A percentile compares a stretch with the other conserved stretches of the same genome.
Evolutionary conservation across 2,113 vertebrate species (phyloP).

Genomic region (Piprites chloris): DNA sequence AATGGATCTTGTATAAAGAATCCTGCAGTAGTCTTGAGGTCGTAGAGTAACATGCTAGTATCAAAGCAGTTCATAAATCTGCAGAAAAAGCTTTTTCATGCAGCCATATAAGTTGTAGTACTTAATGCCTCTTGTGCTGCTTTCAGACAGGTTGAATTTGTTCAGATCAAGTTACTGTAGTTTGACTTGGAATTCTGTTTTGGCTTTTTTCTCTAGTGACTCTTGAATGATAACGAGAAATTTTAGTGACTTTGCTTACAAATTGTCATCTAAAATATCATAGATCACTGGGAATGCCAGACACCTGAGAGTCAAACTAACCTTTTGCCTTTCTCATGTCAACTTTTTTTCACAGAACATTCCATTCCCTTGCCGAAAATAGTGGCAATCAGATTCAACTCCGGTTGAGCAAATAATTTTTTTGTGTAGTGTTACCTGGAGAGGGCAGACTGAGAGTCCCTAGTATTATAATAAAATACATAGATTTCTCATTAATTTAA

Average conservation of each 20-base stretch:
- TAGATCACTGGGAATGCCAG: not conserved
- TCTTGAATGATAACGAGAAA: not conserved
- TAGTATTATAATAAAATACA: not conserved
- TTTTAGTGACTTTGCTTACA: not conserved
- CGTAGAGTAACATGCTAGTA: not conserved
- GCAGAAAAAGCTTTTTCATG: not conserved
- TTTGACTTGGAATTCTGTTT: not conserved
- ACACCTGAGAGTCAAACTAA: not conserved
- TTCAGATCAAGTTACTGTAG: not conserved
- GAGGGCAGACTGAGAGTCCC: not conserved
- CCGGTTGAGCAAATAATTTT: not conserved
- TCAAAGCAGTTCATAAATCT: not conserved
- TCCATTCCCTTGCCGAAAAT: not conserved
- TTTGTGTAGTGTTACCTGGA: not conserved
- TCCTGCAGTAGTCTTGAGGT: not conserved
- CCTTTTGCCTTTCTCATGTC: not conserved
- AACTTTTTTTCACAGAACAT: not conserved
- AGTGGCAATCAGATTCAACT: not conserved
- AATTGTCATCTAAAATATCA: not conserved
- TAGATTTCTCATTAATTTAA: not conserved
- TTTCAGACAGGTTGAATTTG: not conserved
- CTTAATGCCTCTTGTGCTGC: not conserved
- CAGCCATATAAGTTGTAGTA: not conserved
- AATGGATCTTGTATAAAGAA: not conserved
- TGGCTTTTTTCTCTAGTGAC: not conserved